Evolutionary conservation across 2,797 vertebrate species (phyloP).

Genomic region (Hylomyscus alleni): DNA sequence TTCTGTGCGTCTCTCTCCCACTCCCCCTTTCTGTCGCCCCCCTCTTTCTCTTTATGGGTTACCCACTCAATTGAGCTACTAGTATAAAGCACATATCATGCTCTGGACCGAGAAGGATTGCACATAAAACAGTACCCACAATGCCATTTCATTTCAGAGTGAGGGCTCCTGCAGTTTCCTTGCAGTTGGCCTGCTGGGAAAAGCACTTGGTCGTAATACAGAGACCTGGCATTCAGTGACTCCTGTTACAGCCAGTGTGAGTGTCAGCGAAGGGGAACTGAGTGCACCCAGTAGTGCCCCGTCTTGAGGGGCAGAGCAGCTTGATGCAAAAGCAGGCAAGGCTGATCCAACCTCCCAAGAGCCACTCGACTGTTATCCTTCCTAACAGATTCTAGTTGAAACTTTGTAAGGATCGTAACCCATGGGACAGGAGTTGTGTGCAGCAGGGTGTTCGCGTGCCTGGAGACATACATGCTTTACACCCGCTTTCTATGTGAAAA

Average conservation of each 20-base stretch:
- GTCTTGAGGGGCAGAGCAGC: conserved; percentile 54
- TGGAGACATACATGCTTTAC: background rate
- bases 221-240: conserved; percentile 64
- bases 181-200: conserved; percentile 67
- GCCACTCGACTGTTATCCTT: background rate
- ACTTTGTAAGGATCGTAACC: background rate
- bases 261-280: conserved; percentile 56
- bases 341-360: background rate
- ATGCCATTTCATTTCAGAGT: conserved; percentile 46
- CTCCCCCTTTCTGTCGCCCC: conserved; percentile 43
- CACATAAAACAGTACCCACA: background rate
- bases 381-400: background rate
- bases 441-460: background rate
- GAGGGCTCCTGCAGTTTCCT: background rate
- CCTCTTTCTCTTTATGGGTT: conserved; percentile 38
- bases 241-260: conserved; percentile 57
- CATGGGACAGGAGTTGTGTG: background rate
- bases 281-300: background rate
- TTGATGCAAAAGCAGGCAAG: conserved; percentile 4
- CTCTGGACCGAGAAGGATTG: conserved; percentile 27
- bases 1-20: conserved; percentile 35
- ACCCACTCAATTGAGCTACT: background rate
- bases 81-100: conserved; percentile 48
- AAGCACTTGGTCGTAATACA: conserved; percentile 72
- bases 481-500: background rate